A percentile compares a stretch with the other conserved stretches of the same genome.
Evolutionary conservation across 2,888 invertebrate genomes (phyloP).

Genomic region (Heteromurus nitidus): DNA sequence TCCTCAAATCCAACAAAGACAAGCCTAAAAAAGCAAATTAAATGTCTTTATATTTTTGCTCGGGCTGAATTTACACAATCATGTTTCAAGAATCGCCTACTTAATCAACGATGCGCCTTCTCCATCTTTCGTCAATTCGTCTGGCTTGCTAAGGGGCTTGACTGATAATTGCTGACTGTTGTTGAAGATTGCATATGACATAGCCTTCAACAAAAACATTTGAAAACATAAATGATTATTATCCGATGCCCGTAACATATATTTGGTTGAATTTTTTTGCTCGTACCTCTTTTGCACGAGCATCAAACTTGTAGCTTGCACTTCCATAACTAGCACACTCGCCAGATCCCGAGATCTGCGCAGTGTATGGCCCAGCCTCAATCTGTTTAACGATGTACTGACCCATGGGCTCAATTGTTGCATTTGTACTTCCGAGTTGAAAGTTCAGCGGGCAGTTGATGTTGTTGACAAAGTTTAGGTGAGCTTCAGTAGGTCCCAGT

Average conservation of each 20-base stretch:
- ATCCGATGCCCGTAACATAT: neutral
- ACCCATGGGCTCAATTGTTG: constrained; percentile 24
- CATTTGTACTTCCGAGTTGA: constrained; percentile 5
- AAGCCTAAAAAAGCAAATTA: constrained; percentile 27
- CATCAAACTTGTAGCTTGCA: constrained; percentile 7
- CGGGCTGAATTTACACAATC: neutral
- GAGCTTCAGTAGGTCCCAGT: constrained; percentile 74
- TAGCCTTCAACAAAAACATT: constrained; percentile 37
- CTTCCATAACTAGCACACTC: constrained; percentile 16
- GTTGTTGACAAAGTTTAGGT: constrained; percentile 81
- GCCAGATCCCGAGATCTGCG: constrained; percentile 3
- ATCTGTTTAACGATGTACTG: constrained; percentile 38
- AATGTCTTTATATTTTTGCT: neutral
- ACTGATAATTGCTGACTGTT: neutral
- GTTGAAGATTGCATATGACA: constrained; percentile 41
- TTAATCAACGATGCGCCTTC: constrained; percentile 49
- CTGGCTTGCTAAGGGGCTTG: neutral
- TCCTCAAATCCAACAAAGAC: constrained; percentile 36
- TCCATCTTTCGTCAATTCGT: constrained; percentile 45
- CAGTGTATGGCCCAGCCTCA: constrained; percentile 36
- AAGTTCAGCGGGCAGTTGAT: constrained; percentile 79
- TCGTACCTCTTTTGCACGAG: constrained; percentile 41
- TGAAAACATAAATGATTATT: neutral
- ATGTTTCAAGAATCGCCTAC: constrained; percentile 15
- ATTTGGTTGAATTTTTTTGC: neutral